A percentile compares a stretch with the other conserved stretches of the same genome.
Conservation (phyloP, 2,888 invertebrate species). For the Drosophila borealis region DNA sequence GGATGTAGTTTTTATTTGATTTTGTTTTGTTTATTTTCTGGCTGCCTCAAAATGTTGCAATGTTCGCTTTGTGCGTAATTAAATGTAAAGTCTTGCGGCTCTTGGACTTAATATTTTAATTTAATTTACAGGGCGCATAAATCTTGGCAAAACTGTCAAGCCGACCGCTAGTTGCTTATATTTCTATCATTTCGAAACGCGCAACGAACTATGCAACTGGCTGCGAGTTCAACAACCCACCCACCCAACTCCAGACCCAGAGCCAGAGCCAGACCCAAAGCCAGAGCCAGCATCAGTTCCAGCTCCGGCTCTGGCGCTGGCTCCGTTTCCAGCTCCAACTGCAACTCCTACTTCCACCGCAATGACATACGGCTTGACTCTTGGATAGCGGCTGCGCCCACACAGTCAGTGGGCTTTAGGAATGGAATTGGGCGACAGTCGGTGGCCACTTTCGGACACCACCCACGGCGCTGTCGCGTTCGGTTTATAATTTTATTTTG, state of each 20-base stretch:
- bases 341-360: slow-evolving; percentile 42
- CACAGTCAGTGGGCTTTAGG: slow-evolving; percentile 33
- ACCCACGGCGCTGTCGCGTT: slow-evolving; percentile 62
- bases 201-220: slow-evolving; percentile 41
- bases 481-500: slow-evolving; percentile 11
- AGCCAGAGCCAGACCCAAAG: neutral
- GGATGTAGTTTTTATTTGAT: slow-evolving; percentile 35
- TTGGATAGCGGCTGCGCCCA: slow-evolving; percentile 61
- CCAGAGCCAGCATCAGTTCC: no score
- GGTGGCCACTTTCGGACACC: slow-evolving; percentile 51
- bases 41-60: slow-evolving; percentile 62
- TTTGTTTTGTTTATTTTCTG: slow-evolving; percentile 22
- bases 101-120: slow-evolving; percentile 68
- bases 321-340: slow-evolving; percentile 5
- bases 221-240: slow-evolving; percentile 31
- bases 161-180: slow-evolving; percentile 44
- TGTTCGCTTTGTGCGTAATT: slow-evolving; percentile 72
- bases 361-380: slow-evolving; percentile 67
- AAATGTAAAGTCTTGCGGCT: slow-evolving; percentile 58
- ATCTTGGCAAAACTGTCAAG: slow-evolving; percentile 54
- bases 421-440: slow-evolving; percentile 44
- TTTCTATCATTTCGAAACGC: slow-evolving; percentile 73
- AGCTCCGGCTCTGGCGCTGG: no score
- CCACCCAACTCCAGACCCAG: slow-evolving; percentile 34
- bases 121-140: slow-evolving; percentile 67